A percentile compares a stretch with the other conserved stretches of the same genome.
Conservation (phyloP, 1,140 invertebrate genomes). For the Pseudomyrmex pallidus region DNA sequence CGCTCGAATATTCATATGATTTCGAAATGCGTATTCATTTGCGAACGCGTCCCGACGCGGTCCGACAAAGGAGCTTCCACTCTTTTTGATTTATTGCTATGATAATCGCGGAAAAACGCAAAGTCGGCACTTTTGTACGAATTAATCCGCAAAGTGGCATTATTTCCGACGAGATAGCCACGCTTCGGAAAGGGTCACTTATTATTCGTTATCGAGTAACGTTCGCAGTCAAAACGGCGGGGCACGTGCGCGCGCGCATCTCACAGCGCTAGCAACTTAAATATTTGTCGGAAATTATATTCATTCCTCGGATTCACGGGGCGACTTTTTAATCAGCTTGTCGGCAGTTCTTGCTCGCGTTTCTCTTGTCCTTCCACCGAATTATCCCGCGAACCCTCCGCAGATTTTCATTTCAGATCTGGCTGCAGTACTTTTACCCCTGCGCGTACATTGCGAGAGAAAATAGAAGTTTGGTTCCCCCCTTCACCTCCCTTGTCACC, state of each 20-base stretch:
- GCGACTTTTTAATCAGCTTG: constrained; percentile 68
- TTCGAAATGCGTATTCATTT: constrained; percentile 16
- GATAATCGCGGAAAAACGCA: constrained; percentile 41
- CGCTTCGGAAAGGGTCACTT: constrained; percentile 48
- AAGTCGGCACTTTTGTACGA: constrained; percentile 46
- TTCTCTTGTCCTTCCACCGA: constrained; percentile 9
- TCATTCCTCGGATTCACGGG: constrained; percentile 48
- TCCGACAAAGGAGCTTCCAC: background rate
- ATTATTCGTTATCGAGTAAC: constrained; percentile 40
- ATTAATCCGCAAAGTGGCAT: constrained; percentile 56
- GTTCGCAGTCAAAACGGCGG: constrained; percentile 48
- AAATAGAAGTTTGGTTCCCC: constrained; percentile 67
- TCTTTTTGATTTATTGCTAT: constrained; percentile 12
- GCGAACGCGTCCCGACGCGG: background rate
- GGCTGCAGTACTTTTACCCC: constrained; percentile 58
- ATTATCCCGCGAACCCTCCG: constrained; percentile 69
- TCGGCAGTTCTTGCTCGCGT: constrained; percentile 20
- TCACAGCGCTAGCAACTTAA: constrained; percentile 42
- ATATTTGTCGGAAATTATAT: constrained; percentile 64
- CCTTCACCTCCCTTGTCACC: background rate
- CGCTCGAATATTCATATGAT: constrained; percentile 8
- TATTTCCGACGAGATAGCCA: constrained; percentile 52
- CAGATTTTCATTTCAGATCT: constrained; percentile 80
- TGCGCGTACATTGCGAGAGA: constrained; percentile 60
- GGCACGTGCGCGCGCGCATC: background rate